Conservation (phyloP, 2,888 invertebrate species). For the Bombylius major region DNA sequence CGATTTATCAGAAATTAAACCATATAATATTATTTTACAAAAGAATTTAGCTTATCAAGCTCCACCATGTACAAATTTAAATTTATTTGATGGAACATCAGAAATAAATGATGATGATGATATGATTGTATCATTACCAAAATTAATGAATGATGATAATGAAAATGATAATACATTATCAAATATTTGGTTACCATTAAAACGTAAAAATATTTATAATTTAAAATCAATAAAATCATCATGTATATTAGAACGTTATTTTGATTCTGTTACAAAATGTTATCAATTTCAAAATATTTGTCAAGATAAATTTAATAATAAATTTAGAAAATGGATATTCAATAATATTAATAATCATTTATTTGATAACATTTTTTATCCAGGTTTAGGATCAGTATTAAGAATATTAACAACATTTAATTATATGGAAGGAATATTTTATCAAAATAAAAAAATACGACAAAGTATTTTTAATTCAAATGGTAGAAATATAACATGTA, state of each 20-base stretch:
- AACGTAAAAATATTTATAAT: constrained; percentile 26
- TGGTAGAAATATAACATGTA: too few species aligned
- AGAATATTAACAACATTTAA: constrained; percentile 24
- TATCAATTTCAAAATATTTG: constrained; percentile 25
- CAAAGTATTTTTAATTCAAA: too few species aligned
- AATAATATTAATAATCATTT: constrained; percentile 27
- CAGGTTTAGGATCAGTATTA: constrained; percentile 30
- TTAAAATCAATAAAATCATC: constrained; percentile 24
- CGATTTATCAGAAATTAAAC: constrained; percentile 17
- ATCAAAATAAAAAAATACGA: too few species aligned
- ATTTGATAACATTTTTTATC: constrained; percentile 30
- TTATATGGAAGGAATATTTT: neutral
- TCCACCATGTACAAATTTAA: constrained; percentile 24
- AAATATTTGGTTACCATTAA: constrained; percentile 32
- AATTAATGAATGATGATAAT: constrained; percentile 22
- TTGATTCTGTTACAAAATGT: constrained; percentile 25
- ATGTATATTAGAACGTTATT: constrained; percentile 28
- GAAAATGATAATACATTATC: constrained; percentile 19
- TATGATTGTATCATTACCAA: constrained; percentile 30
- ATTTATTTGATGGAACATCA: constrained; percentile 17
- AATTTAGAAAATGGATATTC: constrained; percentile 27
- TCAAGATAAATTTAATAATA: constrained; percentile 24
- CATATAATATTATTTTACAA: constrained; percentile 15
- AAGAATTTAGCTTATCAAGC: neutral
- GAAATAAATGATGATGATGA: constrained; percentile 19